phyloP scores from a whole-genome alignment of 2,888 invertebrate genomes.

The Ophion obscuratus region DNA sequence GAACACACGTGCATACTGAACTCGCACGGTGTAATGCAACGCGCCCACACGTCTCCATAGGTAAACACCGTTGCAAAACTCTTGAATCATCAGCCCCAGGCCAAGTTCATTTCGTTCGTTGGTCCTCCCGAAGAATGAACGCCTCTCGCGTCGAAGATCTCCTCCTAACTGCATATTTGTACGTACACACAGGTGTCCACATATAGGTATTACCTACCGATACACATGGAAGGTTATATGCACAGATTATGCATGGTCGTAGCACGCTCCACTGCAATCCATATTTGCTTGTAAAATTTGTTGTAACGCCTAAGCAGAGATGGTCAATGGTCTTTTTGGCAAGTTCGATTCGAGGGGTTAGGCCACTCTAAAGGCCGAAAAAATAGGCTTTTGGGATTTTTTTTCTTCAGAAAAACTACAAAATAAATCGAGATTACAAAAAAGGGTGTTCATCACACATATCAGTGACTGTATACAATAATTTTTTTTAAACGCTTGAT shows the following conservation, averaged over 20 bases:
- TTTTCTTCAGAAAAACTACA: too few species aligned
- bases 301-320: neutral
- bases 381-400: too few species aligned
- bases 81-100: conserved; percentile 68
- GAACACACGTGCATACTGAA: conserved; percentile 10
- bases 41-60: conserved; percentile 64
- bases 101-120: conserved; percentile 62
- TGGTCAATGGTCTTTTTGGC: conserved; percentile 1
- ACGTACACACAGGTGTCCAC: conserved; percentile 6
- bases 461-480: too few species aligned
- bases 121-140: conserved; percentile 51
- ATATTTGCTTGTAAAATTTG: conserved; percentile 26
- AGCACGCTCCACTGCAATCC: conserved; percentile 19
- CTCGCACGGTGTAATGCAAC: conserved; percentile 57
- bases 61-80: conserved; percentile 66
- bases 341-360: neutral
- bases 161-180: neutral
- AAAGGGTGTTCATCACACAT: too few species aligned
- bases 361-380: too few species aligned
- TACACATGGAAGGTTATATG: conserved; percentile 3
- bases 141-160: conserved; percentile 32
- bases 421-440: too few species aligned
- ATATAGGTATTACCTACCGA: neutral
- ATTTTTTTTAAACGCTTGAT: too few species aligned
- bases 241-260: conserved; percentile 14